Evolutionary conservation across 1,140 invertebrate species (phyloP), one percentile per base, ranked within the genome.

Genomic region (Bacillus rossius): DNA sequence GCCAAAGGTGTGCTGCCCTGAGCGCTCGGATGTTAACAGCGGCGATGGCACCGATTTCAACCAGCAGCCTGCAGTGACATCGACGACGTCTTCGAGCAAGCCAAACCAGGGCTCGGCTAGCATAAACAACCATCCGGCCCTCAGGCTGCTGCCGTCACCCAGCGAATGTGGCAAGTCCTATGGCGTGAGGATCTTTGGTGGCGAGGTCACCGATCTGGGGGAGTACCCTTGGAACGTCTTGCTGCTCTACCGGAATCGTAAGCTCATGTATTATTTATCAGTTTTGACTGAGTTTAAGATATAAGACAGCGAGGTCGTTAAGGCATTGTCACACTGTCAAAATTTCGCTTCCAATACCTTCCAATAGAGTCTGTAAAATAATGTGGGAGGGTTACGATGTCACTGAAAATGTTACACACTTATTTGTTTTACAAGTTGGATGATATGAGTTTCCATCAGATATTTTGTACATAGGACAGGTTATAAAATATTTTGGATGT

Each of bases 151-250:
- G 16, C 51, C 51, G 7, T 16, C 23, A 17, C 14, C 25, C 8
- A 45, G 5, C 5, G 20, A 41, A 10, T 54, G 51, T 17, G 51
- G 51, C 8, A 16, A 34, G 8, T 25, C 25, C 16, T 17, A 13
- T n/a, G 25, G 29, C 14, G 1, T 22, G 45, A 53, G 71, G 41
- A 72, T 76, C 55, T 65, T 67, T 29, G 70, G 70, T 34, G 79
- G 79, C 3, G 66, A 74, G 47, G 64, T 65, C 52, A 70, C 78
- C 0, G 69, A 72, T 26, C 48, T 80, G 5, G 71, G 70, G 23
- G 75, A 79, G 48, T 76, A 73, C 52, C 79, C 78, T 8, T 81
- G 78, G 78, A 80, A 79, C 75, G 76, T 72, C 2, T 57, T 80
- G 29, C 55, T 81, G 0, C 71, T 74, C 49, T 80, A 79, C 50